phyloP scores from a whole-genome alignment of 2,888 invertebrate species.

The Conus canariensis region DNA sequence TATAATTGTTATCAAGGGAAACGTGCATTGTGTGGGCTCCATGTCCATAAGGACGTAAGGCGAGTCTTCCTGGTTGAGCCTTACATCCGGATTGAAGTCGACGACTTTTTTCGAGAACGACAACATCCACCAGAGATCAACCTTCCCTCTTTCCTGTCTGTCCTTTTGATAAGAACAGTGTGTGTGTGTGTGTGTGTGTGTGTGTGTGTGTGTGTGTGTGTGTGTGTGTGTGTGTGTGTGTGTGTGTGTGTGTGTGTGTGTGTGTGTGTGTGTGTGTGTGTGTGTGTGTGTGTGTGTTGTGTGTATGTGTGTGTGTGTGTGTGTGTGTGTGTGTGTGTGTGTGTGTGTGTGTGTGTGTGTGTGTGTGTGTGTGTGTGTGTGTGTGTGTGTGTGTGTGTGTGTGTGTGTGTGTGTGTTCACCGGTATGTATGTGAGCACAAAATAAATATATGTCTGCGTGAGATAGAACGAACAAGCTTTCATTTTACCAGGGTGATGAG shows the following conservation, averaged over 20 bases:
- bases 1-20: no score
- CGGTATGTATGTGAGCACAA: no score
- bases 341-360: conserved; percentile 5
- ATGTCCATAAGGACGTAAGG: no score
- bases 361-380: background rate
- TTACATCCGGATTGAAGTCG: no score
- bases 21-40: no score
- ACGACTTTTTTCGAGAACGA: no score
- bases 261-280: background rate
- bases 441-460: background rate
- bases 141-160: no score
- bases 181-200: background rate
- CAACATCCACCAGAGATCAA: no score
- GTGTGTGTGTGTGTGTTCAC: background rate
- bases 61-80: no score
- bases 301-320: background rate
- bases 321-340: background rate
- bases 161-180: no score
- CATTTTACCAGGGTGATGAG: no score
- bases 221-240: background rate
- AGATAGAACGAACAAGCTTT: background rate
- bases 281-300: background rate
- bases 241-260: background rate
- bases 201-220: background rate
- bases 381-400: conserved; percentile 22